Evolutionary conservation across 2,888 invertebrate genomes (phyloP).

Genomic region (Drosophila conformis): DNA sequence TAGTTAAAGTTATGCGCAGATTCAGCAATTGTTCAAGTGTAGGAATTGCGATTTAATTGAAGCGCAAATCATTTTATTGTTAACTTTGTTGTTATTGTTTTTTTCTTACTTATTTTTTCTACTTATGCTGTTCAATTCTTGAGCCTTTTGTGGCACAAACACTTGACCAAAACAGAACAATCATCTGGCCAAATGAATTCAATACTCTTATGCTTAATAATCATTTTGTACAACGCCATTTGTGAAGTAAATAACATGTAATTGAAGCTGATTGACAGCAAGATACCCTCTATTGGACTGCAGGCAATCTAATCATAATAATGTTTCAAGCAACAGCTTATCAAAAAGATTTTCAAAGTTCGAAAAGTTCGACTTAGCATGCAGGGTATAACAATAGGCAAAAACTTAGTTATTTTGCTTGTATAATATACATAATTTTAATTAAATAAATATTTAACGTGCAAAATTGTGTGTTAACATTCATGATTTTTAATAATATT

Average conservation of each 20-base stretch:
- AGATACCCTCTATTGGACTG: conserved; percentile 16
- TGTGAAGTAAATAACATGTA: background rate
- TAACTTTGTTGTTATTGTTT: background rate
- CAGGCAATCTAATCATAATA: background rate
- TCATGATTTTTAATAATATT: conserved; percentile 59
- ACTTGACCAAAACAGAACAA: conserved; percentile 59
- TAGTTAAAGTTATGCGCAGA: conserved; percentile 38
- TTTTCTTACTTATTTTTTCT: background rate
- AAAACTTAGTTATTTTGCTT: conserved; percentile 14
- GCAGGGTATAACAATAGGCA: conserved; percentile 21
- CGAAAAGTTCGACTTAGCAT: background rate
- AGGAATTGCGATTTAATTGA: conserved; percentile 53
- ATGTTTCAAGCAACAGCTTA: background rate
- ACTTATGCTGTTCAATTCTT: conserved; percentile 28
- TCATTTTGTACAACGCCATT: conserved; percentile 48
- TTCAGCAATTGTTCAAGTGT: conserved; percentile 24
- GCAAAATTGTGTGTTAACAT: conserved; percentile 54
- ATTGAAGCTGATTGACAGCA: background rate
- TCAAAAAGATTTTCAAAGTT: background rate
- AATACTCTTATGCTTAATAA: conserved; percentile 37
- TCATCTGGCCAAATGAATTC: conserved; percentile 49
- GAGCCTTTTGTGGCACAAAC: conserved; percentile 48
- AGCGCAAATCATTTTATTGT: conserved; percentile 44
- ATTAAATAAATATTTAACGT: conserved; percentile 65
- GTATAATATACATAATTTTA: conserved; percentile 43